A percentile compares a stretch with the other conserved stretches of the same genome.
These are phyloP conservation scores for Heliconius melpomene DNA, from an alignment of 1,140 invertebrate species.

Conservation along the genomic window DNA sequence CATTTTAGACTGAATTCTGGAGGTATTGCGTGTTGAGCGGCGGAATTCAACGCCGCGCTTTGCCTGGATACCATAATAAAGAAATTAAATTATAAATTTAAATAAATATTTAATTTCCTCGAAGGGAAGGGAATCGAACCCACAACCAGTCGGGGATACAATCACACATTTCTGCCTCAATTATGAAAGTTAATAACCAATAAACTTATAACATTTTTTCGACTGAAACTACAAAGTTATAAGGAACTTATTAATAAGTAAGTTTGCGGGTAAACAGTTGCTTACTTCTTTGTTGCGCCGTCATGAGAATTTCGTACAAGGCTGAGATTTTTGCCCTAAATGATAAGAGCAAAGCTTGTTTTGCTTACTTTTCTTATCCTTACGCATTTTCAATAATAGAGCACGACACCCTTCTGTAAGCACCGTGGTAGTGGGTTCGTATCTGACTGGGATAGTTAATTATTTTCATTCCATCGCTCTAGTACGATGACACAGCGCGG, in stretches of 20 bases:
- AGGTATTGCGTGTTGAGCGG: too few species aligned
- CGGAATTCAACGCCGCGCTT: too few species aligned
- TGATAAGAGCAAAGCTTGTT: neutral
- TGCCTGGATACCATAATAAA: too few species aligned
- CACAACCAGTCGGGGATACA: neutral
- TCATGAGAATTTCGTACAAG: neutral
- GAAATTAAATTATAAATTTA: too few species aligned
- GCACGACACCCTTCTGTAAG: neutral
- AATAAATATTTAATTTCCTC: too few species aligned
- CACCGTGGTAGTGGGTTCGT: too few species aligned
- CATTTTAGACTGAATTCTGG: too few species aligned
- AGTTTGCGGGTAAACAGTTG: constrained; percentile 4
- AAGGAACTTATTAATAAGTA: constrained; percentile 9
- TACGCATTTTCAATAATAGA: neutral
- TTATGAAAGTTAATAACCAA: neutral
- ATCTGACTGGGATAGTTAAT: too few species aligned
- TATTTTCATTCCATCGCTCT: too few species aligned
- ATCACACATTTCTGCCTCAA: neutral
- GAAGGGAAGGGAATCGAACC: too few species aligned
- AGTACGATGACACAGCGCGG: too few species aligned
- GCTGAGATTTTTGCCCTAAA: neutral
- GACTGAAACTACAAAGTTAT: neutral
- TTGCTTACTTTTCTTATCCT: neutral
- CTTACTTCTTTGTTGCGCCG: neutral
- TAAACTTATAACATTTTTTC: constrained; percentile 6